Evolutionary conservation across 2,113 vertebrate genomes (phyloP), one percentile per base, ranked within the genome.

Genomic region (Xerus inauris): DNA sequence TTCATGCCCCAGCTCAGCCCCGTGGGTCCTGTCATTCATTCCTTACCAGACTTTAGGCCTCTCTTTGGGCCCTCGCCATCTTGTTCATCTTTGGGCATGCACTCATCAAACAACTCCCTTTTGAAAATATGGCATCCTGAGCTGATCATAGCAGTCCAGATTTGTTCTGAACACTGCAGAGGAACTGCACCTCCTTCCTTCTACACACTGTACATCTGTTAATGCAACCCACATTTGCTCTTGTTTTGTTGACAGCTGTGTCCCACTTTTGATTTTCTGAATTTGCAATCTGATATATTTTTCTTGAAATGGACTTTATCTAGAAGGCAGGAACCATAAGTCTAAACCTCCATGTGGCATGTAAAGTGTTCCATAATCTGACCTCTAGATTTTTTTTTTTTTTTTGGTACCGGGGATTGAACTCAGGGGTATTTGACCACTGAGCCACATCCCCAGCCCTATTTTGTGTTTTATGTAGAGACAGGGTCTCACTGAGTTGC

Each of bases 151-250:
- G 54, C 40, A 30, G 79, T 54, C 79, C 64, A 67, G 73, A 79
- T 84, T 83, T 84, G 93, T 91, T 94, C 94, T 80, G 82, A 88
- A 71, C 79, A 71, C 49, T 57, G 17, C 40, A 9, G 57, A 67
- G 42, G 49, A 49, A 35, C 26, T 28, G 35, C 30, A 19, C 38
- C 42, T 49, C 12, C 77, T 71, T 62, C 32, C 3, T 57, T 75
- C 80, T 80, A 40, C 32, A n/a, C 82, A 17, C 19, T 17, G n/a
- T 13, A 4, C 79, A 30, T 83, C 97, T 97, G 96, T 32, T 71
- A 62, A 28, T 20, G 45, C 65, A 24, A 65, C 93, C 95, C 87
- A 94, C 85, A 4, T 62, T 87, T 32, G 67, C n/a, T 12, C 54
- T 77, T 72, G 35, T 32, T 82, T 89, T 51, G 3, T 42, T 91